Base-by-base conservation (phyloP, 2,797 vertebrate genomes). In the Erpetoichthys calabaricus region DNA sequence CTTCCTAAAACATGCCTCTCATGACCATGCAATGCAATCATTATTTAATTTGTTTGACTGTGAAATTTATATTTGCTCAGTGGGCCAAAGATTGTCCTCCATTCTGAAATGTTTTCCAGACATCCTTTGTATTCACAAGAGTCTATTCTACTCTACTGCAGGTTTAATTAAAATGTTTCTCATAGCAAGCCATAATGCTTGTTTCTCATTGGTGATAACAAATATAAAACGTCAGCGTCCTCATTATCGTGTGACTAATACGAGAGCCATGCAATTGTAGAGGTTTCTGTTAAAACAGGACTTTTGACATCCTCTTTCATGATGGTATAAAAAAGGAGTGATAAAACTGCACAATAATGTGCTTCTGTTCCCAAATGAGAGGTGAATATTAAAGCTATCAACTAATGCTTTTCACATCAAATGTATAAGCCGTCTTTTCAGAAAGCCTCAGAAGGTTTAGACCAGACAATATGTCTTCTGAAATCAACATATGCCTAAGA, bases 41-140 rank as follows among this genome's bases (percentile, higher is more conserved):
- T 80, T 81, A 80, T 85, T 89, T 89, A 87, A 86, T 86, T 82
- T 91, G 83, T 90, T 88, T 86, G 88, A 80, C 82, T 76, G 75
- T 84, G 82, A 89, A 87, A 86, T 87, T 80, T 77, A 75, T 81
- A 76, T 80, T 82, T 81, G 78, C 71, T 74, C 70, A 75, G 76
- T 70, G 75, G 64, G 67, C 67, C 73, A 69, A 63, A 74, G 68
- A 66, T 45, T 3, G 55, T 65, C 62, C 57, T 55, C 5, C 2
- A 51, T 47, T 5, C 10, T 4, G 41, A 3, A 45, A 44, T 51
- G 55, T 56, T 47, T 41, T 9, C 42, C 42, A 51, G 42, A 57
- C 6, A 50, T 42, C 6, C 44, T n/a, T 4, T 2, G 9, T 49
- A 7, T 47, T n/a, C 47, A 49, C 7, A 7, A n/a, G n/a, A 7